Evolutionary conservation across 2,797 vertebrate genomes (phyloP).

Genomic region (Spheniscus humboldti): DNA sequence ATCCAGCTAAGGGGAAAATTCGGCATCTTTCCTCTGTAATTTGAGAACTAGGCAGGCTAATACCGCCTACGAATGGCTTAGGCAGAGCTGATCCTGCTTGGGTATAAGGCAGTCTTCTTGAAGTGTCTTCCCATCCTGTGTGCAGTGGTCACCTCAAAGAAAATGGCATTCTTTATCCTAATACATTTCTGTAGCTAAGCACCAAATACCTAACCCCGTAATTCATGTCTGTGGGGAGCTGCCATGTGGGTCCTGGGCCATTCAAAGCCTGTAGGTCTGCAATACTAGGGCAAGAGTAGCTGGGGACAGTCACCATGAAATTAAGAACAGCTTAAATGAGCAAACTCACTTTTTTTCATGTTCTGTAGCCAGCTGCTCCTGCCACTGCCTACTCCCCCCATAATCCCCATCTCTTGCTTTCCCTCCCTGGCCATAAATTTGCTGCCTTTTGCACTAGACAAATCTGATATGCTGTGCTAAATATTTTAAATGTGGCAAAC

Average conservation of each 20-base stretch:
- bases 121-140: not conserved
- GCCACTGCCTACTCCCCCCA: not conserved
- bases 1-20: not conserved
- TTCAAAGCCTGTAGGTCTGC: not conserved
- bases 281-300: not conserved
- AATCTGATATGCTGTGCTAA: conserved; percentile 21
- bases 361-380: not conserved
- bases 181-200: not conserved
- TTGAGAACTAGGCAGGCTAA: not conserved
- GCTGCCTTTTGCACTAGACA: conserved; percentile 17
- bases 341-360: not conserved
- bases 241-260: not conserved
- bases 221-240: not conserved
- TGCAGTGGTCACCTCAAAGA: not conserved
- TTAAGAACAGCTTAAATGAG: not conserved
- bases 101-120: not conserved
- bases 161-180: not conserved
- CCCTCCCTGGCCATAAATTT: not conserved
- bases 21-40: not conserved
- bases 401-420: not conserved
- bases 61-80: not conserved
- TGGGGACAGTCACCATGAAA: not conserved
- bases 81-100: not conserved
- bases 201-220: not conserved
- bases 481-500: conserved; percentile 28